Percentiles rank a stretch among this genome's conserved stretches.
phyloP scores from a whole-genome alignment of 2,113 vertebrate species.

The Atractosteus spatula region DNA sequence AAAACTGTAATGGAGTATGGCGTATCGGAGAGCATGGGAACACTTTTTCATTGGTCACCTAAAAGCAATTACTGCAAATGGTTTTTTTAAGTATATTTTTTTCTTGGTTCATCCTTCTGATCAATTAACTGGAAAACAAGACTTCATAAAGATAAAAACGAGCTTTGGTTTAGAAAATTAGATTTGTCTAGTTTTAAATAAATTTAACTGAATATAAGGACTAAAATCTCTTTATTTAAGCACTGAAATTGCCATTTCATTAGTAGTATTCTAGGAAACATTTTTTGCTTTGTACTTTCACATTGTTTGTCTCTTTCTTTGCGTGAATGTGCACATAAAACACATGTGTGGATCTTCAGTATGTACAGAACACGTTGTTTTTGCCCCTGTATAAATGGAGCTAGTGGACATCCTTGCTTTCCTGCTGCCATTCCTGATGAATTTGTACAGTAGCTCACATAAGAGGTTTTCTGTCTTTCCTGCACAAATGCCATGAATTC shows the following conservation, averaged over 20 bases:
- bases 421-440: neutral
- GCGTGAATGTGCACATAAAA: too few relatives aligned
- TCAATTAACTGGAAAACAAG: slow-evolving; percentile 37
- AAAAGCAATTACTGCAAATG: slow-evolving; percentile 44
- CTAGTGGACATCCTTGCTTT: neutral
- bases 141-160: slow-evolving; percentile 12
- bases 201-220: too few relatives aligned
- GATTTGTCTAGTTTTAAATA: neutral
- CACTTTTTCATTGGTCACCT: slow-evolving; percentile 31
- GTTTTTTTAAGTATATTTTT: slow-evolving; percentile 39
- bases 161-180: slow-evolving; percentile 6
- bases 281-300: too few relatives aligned
- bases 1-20: slow-evolving; percentile 46
- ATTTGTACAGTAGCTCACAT: neutral
- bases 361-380: neutral
- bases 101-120: slow-evolving; percentile 30
- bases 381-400: neutral
- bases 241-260: too few relatives aligned
- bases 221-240: too few relatives aligned
- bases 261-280: too few relatives aligned
- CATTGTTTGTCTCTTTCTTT: neutral
- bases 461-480: neutral
- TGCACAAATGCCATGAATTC: neutral
- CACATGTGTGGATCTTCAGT: too few relatives aligned
- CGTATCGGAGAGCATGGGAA: slow-evolving; percentile 13